Evolutionary conservation across 2,113 vertebrate species (phyloP).

Genomic region (Platanista minor): DNA sequence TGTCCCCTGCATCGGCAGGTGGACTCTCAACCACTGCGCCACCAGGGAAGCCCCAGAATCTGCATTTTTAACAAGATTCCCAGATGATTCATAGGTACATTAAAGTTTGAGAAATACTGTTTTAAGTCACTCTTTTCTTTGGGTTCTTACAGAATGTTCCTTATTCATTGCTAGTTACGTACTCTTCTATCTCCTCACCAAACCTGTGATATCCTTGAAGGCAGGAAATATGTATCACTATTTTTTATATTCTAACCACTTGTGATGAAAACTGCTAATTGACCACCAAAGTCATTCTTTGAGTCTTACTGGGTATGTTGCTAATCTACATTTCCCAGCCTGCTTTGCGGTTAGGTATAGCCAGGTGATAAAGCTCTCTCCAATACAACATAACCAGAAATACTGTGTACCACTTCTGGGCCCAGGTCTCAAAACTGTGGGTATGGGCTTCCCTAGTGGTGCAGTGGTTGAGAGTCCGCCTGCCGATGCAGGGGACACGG

Average conservation of each 20-base stretch:
- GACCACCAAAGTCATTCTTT: background rate
- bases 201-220: background rate
- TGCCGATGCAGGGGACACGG: too few species aligned
- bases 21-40: too few species aligned
- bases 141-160: background rate
- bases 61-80: background rate
- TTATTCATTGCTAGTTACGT: background rate
- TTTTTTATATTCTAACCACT: background rate
- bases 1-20: too few species aligned
- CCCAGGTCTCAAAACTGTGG: background rate
- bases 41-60: too few species aligned
- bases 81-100: background rate
- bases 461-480: too few species aligned
- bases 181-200: background rate
- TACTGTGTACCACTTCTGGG: background rate
- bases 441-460: too few species aligned
- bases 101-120: background rate
- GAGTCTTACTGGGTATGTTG: background rate
- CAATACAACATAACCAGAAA: background rate
- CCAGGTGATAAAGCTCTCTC: background rate
- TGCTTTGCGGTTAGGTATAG: background rate
- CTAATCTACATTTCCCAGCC: background rate
- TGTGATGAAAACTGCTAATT: background rate
- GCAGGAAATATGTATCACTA: background rate
- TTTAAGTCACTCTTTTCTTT: background rate